Base-by-base conservation (phyloP, 1,140 invertebrate species). In the Drosophila saltans region DNA sequence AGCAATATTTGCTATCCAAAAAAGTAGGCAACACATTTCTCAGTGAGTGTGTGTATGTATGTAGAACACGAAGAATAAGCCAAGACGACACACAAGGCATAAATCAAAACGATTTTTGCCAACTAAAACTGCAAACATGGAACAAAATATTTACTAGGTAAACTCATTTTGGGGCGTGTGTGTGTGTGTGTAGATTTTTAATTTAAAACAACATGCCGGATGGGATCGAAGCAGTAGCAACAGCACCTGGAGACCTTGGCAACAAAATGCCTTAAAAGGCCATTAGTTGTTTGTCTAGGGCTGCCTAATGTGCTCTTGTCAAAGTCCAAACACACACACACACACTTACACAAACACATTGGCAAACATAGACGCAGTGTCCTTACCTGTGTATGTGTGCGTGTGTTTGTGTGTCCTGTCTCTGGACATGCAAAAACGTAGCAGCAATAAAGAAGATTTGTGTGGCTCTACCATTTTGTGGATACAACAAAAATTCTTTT, bases 401-500 rank as follows among this genome's bases (percentile, higher is more conserved):
- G 40, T 62, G 40, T 61, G 6, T 16, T 28, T 68, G 43, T 45
- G 65, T 66, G 62, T 52, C 63, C 69, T 73, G 77, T 66, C 60
- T 30, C 26, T 16, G 26, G 39, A n/a, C 61, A 63, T 41, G 61
- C 61, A 76, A 74, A 83, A 85, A 88, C 83, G 83, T 86, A 86
- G 66, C 80, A 80, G 83, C 83, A 86, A 86, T 86, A 86, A 86
- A 86, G 83, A 86, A 86, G 83, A 86, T 86, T 86, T 86, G 83
- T 86, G 83, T 86, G 73, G 72, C 83, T 76, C 59, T 80, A 83
- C 72, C 83, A 88, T 86, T 88, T 79, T 86, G 83, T 76, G 79
- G 76, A 79, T 83, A 72, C 72, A 78, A 59, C 57, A 59, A 26
- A 52, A 52, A 52, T 10, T 75, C 63, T 63, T 57, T 65, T 65